phyloP scores from a whole-genome alignment of 53 echinoderm and acorn worm genomes.

The Stichopus horrens region DNA sequence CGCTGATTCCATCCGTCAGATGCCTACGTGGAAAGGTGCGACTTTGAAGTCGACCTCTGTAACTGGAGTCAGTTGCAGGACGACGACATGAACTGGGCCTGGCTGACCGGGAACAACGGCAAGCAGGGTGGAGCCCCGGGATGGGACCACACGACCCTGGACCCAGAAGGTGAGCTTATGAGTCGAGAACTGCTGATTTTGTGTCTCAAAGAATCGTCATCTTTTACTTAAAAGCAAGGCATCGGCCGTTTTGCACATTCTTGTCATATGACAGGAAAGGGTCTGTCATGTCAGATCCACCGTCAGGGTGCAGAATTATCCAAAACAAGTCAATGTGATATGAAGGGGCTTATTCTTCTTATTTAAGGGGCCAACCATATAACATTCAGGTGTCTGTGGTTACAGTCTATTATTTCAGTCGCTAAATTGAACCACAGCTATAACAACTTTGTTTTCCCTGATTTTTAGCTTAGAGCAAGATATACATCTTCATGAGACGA shows the following conservation, averaged over 20 bases:
- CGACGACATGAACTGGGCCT: slow-evolving; percentile 83
- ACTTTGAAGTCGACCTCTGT: slow-evolving; percentile 75
- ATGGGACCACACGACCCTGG: slow-evolving; percentile 80
- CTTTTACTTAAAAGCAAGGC: background rate
- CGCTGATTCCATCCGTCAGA: background rate
- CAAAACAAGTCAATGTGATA: too few species aligned
- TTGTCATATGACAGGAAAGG: background rate
- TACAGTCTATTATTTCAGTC: too few species aligned
- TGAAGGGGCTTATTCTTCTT: too few species aligned
- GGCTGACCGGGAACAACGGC: slow-evolving; percentile 60
- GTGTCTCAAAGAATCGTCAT: background rate
- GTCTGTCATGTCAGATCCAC: background rate
- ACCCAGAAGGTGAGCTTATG: slow-evolving; percentile 57
- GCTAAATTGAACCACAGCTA: too few species aligned
- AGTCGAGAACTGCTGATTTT: too few species aligned
- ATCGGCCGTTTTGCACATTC: background rate
- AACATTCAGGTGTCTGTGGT: too few species aligned
- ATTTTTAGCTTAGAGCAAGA: too few species aligned
- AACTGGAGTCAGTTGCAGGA: slow-evolving; percentile 75
- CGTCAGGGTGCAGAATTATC: too few species aligned
- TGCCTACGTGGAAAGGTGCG: slow-evolving; percentile 62
- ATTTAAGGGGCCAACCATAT: too few species aligned
- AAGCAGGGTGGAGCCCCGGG: slow-evolving; percentile 63
- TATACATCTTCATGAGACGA: too few species aligned
- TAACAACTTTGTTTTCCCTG: too few species aligned